Evolutionary conservation across 2,888 invertebrate genomes (phyloP).

Genomic region (Pemphredon lugubris): DNA sequence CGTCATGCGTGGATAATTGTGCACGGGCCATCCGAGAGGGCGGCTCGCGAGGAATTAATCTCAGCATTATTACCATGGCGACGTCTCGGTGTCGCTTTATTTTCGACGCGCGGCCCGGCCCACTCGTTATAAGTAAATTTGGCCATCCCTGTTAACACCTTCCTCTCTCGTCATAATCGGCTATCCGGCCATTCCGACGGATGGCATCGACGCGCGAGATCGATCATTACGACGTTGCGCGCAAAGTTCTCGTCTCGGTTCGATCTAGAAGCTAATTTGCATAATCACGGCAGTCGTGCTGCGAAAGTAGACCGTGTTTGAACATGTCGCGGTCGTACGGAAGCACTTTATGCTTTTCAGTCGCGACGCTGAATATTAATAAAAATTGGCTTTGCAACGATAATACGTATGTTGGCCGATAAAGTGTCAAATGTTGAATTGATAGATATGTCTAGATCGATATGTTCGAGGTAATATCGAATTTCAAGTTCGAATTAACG

Average conservation of each 20-base stretch:
- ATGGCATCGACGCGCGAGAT: constrained; percentile 12
- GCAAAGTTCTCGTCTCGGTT: neutral
- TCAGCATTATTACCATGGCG: constrained; percentile 67
- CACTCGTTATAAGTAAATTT: constrained; percentile 53
- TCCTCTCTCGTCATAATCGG: constrained; percentile 21
- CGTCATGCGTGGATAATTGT: constrained; percentile 54
- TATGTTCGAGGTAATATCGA: no score
- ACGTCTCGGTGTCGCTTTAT: constrained; percentile 55
- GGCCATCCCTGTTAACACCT: constrained; percentile 51
- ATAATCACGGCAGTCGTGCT: neutral
- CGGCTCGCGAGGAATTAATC: constrained; percentile 70
- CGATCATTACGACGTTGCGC: neutral
- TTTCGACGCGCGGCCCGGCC: constrained; percentile 52
- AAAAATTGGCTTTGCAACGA: no score
- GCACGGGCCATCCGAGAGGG: constrained; percentile 30
- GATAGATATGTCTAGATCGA: no score
- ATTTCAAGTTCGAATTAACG: no score
- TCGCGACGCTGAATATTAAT: no score
- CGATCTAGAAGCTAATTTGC: constrained; percentile 23
- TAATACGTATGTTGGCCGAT: no score
- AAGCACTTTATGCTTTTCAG: neutral
- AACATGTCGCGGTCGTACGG: neutral
- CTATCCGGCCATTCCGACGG: constrained; percentile 12
- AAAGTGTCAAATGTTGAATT: no score
- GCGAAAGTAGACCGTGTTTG: neutral